These are phyloP conservation scores for Aldrovandia affinis DNA, from an alignment of 2,797 vertebrate genomes.

Conservation along the genomic window DNA sequence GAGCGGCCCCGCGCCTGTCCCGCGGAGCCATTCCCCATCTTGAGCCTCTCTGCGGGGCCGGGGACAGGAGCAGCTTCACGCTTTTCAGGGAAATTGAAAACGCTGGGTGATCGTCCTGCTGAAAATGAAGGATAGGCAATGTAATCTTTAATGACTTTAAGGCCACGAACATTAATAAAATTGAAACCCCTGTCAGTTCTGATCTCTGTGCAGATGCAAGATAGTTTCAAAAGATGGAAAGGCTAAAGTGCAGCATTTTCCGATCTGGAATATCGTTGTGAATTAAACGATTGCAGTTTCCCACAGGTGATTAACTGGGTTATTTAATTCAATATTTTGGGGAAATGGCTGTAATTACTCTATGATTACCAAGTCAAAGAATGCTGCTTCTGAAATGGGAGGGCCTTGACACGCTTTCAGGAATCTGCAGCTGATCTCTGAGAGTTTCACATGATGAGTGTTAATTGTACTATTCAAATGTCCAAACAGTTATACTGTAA, in stretches of 20 bases:
- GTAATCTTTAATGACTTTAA: slow-evolving; percentile 69
- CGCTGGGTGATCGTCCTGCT: slow-evolving; percentile 53
- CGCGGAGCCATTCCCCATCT: slow-evolving; percentile 36
- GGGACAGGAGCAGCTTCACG: slow-evolving; percentile 56
- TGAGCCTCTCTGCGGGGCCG: slow-evolving; percentile 60
- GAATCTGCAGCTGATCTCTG: background rate
- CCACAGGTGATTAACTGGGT: slow-evolving; percentile 36
- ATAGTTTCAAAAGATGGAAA: slow-evolving; percentile 57
- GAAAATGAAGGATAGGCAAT: slow-evolving; percentile 66
- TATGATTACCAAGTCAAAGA: background rate
- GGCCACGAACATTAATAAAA: slow-evolving; percentile 70
- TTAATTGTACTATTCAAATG: slow-evolving; percentile 1
- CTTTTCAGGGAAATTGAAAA: slow-evolving; percentile 67
- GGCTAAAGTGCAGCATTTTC: slow-evolving; percentile 42
- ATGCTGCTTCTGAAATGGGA: background rate
- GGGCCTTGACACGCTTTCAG: background rate
- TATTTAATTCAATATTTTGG: slow-evolving; percentile 40
- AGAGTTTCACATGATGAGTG: background rate
- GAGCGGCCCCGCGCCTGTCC: slow-evolving; percentile 59
- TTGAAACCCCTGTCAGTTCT: slow-evolving; percentile 69
- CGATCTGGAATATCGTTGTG: slow-evolving; percentile 54
- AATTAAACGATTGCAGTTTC: slow-evolving; percentile 41
- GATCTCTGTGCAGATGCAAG: slow-evolving; percentile 59
- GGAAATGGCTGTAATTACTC: slow-evolving; percentile 33
- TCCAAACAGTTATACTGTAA: background rate